phyloP scores from a whole-genome alignment of 2,113 vertebrate species.

The Burhinus oedicnemus region DNA sequence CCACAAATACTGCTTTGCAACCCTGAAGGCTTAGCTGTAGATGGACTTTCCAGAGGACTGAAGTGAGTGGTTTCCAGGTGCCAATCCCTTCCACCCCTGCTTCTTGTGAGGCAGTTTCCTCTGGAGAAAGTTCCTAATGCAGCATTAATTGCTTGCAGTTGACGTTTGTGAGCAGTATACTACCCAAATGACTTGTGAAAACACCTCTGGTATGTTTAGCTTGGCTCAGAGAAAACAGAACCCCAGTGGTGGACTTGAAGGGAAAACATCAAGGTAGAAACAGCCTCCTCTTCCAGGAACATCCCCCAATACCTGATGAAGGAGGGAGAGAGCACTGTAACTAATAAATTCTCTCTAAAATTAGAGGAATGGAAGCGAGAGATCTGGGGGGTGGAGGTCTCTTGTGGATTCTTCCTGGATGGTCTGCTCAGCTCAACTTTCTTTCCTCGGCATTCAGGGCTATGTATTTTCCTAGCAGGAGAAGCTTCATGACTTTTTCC shows the following conservation, averaged over 20 bases:
- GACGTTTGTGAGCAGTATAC: not conserved
- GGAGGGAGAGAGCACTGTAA: not conserved
- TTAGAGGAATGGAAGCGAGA: not conserved
- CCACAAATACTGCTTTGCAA: not conserved
- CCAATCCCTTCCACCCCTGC: not conserved
- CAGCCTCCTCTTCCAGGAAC: not conserved
- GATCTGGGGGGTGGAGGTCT: not conserved
- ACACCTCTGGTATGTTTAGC: not conserved
- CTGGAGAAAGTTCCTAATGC: not conserved
- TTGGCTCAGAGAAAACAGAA: not conserved
- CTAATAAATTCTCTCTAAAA: not conserved
- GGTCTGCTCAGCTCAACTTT: not conserved
- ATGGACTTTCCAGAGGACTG: not conserved
- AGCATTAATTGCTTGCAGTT: not conserved
- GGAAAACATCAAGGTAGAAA: not conserved
- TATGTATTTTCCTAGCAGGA: not conserved
- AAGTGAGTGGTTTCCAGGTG: not conserved
- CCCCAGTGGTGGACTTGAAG: not conserved
- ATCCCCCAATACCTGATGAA: not conserved
- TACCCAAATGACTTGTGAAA: not conserved
- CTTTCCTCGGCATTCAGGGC: not conserved
- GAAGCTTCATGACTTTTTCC: not conserved
- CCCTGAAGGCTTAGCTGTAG: not conserved
- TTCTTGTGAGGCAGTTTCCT: not conserved
- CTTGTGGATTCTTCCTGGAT: not conserved